Evolutionary conservation across 2,113 vertebrate genomes (phyloP), one percentile per base, ranked within the genome.

Genomic region (Poicephalus meyeri): DNA sequence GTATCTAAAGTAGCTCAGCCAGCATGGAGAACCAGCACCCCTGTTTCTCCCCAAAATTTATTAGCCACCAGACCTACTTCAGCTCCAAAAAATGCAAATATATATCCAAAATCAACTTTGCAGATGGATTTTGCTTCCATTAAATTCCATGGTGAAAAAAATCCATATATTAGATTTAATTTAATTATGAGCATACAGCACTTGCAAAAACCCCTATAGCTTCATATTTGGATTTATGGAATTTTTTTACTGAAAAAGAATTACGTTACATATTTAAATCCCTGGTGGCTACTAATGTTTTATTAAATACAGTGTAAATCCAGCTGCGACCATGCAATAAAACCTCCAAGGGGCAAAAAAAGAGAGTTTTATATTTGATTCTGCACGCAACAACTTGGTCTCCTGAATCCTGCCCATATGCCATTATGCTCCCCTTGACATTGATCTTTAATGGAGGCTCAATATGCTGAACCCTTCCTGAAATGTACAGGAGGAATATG

Each of bases 171-270:
- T 86, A 44, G 76, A 19, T 96, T 97, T 97, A 96, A 97, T 98
- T 97, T 96, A 97, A 98, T 98, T 98, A 97, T 77, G 74, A 60
- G 72, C 50, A 94, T 93, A 95, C n/a, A 93, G 70, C 78, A 85
- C 81, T 93, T 95, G 55, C 80, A 96, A 94, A 85, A 84, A 53
- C 80, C 55, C 73, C 95, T 83, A 91, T 49, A 89, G 68, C 78
- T 97, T 98, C 96, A 93, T 97, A 98, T 98, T 98, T 98, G 95
- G 97, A 98, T 98, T 98, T 98, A 98, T 98, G 97, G 97, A 98
- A 98, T 97, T 98, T 97, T 97, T 98, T 98, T 97, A 98, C 97
- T 95, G 97, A 98, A 98, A 98, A 83, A 93, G 97, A 98, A 98
- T 98, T 98, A 97, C 89, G 91, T 98, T 98, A 98, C 97, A 98